phyloP scores from a whole-genome alignment of 2,888 invertebrate species.

The Ligdia adustata region DNA sequence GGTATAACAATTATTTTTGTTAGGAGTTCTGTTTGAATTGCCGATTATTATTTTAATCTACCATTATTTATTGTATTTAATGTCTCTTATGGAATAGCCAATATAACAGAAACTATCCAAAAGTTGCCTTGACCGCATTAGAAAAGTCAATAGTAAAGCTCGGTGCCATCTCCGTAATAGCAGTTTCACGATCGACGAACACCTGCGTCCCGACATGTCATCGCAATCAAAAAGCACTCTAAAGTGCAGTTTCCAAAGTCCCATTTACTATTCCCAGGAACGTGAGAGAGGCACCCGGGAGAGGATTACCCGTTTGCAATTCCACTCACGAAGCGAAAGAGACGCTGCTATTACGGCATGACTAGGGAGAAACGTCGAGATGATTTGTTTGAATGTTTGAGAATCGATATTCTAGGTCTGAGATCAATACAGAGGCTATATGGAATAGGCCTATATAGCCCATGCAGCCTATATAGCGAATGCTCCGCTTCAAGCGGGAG shows the following conservation, averaged over 20 bases:
- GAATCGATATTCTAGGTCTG: conserved; percentile 60
- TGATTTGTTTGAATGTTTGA: conserved; percentile 56
- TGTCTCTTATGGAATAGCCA: too few relatives aligned
- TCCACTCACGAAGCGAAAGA: conserved; percentile 58
- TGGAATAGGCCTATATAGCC: too few relatives aligned
- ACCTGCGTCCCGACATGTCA: conserved; percentile 51
- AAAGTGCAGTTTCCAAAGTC: conserved; percentile 60
- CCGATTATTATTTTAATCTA: too few relatives aligned
- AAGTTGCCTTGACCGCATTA: conserved; percentile 44
- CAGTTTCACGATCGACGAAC: conserved; percentile 53
- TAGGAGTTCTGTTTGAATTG: too few relatives aligned
- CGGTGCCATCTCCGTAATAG: conserved; percentile 41
- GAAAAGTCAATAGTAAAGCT: conserved; percentile 49
- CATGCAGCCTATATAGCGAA: too few relatives aligned
- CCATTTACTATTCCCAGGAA: conserved; percentile 53
- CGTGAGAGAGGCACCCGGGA: conserved; percentile 48
- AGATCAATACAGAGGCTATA: too few relatives aligned
- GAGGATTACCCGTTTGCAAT: conserved; percentile 61
- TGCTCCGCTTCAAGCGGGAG: too few relatives aligned
- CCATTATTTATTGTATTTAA: too few relatives aligned
- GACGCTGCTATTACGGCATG: conserved; percentile 52
- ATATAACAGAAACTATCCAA: too few relatives aligned
- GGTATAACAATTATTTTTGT: too few relatives aligned
- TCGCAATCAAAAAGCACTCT: conserved; percentile 59
- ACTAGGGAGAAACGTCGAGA: conserved; percentile 52